Evolutionary conservation across 1,140 invertebrate species (phyloP).

Genomic region (Zaprionus kolodkinae): DNA sequence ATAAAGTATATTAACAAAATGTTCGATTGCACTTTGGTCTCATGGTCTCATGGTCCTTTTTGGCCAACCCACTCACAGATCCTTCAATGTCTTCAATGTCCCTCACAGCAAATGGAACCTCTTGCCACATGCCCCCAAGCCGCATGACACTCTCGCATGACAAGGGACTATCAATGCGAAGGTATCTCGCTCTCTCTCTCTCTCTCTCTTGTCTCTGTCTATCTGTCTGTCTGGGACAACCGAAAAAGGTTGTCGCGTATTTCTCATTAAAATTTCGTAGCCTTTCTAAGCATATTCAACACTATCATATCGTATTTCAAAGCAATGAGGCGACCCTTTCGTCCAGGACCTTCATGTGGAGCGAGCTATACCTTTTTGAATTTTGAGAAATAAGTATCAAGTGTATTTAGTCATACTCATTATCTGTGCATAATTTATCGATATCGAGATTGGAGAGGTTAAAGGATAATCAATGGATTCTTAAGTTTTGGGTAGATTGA

Average conservation of each 20-base stretch:
- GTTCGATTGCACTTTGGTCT: conserved; percentile 77
- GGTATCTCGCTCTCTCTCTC: conserved; percentile 35
- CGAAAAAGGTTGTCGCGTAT: conserved; percentile 38
- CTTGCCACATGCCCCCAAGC: background rate
- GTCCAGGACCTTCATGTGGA: background rate
- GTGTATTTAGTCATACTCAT: background rate
- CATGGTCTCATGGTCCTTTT: conserved; percentile 36
- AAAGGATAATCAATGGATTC: background rate
- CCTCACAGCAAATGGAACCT: background rate
- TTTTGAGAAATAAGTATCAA: background rate
- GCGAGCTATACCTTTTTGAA: background rate
- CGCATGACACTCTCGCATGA: conserved; percentile 54
- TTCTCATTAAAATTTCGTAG: conserved; percentile 48
- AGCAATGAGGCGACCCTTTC: background rate
- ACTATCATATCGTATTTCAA: conserved; percentile 42
- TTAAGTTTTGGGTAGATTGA: too few species aligned
- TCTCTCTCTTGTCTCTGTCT: conserved; percentile 2
- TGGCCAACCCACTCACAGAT: background rate
- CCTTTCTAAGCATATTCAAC: conserved; percentile 30
- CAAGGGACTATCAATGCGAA: conserved; percentile 59
- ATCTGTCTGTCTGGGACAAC: conserved; percentile 25
- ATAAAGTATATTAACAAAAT: conserved; percentile 78
- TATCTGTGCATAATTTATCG: background rate
- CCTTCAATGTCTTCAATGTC: background rate
- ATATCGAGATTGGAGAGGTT: background rate